Percentiles rank a stretch among this genome's conserved stretches.
phyloP scores from a whole-genome alignment of 2,797 vertebrate species.

The Anomalospiza imberbis region DNA sequence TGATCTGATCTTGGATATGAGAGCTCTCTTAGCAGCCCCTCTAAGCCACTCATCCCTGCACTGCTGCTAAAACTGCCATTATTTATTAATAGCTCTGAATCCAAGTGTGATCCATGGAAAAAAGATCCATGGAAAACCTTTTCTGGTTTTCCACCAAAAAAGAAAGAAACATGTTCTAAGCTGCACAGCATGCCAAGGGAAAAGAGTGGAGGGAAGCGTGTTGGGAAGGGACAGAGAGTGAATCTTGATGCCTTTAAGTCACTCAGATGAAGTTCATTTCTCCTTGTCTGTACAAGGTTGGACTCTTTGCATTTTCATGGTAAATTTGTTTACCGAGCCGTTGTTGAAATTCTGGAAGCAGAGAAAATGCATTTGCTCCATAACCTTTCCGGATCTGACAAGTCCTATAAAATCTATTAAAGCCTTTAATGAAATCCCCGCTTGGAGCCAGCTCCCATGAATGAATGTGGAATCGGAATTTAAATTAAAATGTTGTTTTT shows the following conservation, averaged over 20 bases:
- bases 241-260: background rate
- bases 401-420: slow-evolving; percentile 76
- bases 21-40: background rate
- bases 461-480: slow-evolving; percentile 72
- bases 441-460: slow-evolving; percentile 65
- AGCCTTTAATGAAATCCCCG: slow-evolving; percentile 77
- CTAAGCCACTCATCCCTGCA: background rate
- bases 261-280: slow-evolving; percentile 40
- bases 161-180: background rate
- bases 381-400: slow-evolving; percentile 84
- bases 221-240: background rate
- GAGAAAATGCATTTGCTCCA: slow-evolving; percentile 83
- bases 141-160: background rate
- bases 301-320: slow-evolving; percentile 84
- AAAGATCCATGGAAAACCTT: background rate
- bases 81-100: background rate
- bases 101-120: background rate
- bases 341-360: slow-evolving; percentile 74
- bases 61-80: background rate
- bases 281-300: slow-evolving; percentile 61
- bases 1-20: background rate
- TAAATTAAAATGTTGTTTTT: slow-evolving; percentile 76
- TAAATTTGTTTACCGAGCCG: slow-evolving; percentile 82
- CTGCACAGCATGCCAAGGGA: background rate
- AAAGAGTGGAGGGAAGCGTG: accelerated